Evolutionary conservation across 2,888 invertebrate species (phyloP), one percentile per base, ranked within the genome.

Genomic region (Rotaria macrura): DNA sequence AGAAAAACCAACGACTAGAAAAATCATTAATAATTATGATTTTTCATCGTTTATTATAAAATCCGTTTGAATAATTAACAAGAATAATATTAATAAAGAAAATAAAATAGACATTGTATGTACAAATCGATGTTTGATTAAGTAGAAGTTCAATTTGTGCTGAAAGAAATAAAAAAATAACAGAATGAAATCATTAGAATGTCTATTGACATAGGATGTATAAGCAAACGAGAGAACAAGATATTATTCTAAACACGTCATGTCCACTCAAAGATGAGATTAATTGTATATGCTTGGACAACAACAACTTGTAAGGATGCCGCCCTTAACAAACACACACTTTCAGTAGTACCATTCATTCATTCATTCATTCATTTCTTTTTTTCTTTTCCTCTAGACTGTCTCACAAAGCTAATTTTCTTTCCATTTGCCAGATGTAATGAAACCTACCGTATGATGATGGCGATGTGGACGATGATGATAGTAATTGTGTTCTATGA

Each of bases 81-180:
- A 65, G 65, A 65, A 65, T 29, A 65, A 65, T 34, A 65, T 65
- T 29, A 34, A 65, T 34, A 10, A 65, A 17, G 1, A 65, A 65
- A 34, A 65, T 29, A 34, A 34, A 38, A 65, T 65, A 65, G 7
- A 14, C 34, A 34, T 34, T 34, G 20, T 29, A 34, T 65, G 14
- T 29, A 65, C 65, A 65, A 65, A 38, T 65, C 5, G 34, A 38
- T 29, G 34, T 34, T 34, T 65, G 65, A 65, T 65, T 65, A 34
- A 65, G 65, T 65, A 65, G 65, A 65, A 65, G 65, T 65, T 65
- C 65, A 65, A 65, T 65, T 65, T 65, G 65, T 34, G 65, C 65
- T 65, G 38, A 34, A 65, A 65, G 17, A 65, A 54, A 65, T 65
- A 25, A 65, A 65, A 65, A 65, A 65, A 65, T 65, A 65, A 65